Conservation (phyloP, 2,113 vertebrate genomes). For the Protobothrops flavoviridis region DNA sequence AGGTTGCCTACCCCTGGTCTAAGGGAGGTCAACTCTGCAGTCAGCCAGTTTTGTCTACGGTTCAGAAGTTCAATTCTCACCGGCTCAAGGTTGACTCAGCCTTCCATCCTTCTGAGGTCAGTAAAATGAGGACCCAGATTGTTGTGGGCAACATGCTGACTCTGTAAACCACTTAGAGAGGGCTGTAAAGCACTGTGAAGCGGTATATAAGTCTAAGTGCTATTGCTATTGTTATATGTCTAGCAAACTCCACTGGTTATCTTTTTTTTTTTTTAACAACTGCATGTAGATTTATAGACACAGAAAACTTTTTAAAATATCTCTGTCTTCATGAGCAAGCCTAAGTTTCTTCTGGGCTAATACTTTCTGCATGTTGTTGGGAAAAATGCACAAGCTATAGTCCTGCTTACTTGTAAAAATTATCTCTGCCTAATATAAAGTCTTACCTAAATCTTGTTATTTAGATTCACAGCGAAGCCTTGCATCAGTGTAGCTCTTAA, state of each 20-base stretch:
- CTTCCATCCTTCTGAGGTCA: too few species aligned
- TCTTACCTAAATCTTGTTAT: background rate
- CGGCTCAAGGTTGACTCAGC: too few species aligned
- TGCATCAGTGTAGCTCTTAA: background rate
- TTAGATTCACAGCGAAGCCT: background rate
- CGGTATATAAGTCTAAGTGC: too few species aligned
- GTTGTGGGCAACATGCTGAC: too few species aligned
- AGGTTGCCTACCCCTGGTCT: background rate
- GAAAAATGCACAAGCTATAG: background rate
- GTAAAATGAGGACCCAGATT: too few species aligned
- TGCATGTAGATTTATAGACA: background rate
- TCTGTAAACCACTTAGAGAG: too few species aligned
- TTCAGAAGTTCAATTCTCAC: too few species aligned
- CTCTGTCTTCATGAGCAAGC: background rate
- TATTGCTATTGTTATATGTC: too few species aligned
- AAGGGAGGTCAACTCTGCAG: background rate
- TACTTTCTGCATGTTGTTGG: background rate
- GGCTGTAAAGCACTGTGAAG: too few species aligned
- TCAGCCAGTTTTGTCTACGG: background rate
- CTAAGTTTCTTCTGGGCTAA: background rate
- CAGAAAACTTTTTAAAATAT: background rate
- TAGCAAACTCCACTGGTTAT: background rate
- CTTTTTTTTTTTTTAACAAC: background rate
- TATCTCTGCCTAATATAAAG: background rate
- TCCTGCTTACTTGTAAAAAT: background rate